Percentiles rank a stretch among this genome's conserved stretches.
Evolutionary conservation across 2,113 vertebrate genomes (phyloP).

Genomic region (Emydura subglobosa): DNA sequence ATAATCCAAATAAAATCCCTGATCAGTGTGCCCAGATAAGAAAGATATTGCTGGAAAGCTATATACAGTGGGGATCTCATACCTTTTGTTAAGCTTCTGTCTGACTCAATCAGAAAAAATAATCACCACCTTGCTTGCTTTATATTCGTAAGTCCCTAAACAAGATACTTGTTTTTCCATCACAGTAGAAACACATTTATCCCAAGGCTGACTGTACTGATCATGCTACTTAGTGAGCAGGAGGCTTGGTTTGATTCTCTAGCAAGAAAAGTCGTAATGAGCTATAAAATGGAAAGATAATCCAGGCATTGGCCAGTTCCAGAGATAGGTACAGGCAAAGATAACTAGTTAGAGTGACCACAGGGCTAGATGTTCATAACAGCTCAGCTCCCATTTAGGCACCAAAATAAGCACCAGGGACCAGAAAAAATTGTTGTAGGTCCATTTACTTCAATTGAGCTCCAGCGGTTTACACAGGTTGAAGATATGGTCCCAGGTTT

Average conservation of each 20-base stretch:
- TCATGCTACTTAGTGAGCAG: rapidly evolving
- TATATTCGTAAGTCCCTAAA: rapidly evolving
- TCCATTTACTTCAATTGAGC: rapidly evolving
- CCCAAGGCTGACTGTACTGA: rapidly evolving
- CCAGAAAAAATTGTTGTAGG: background rate
- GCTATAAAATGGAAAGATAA: rapidly evolving
- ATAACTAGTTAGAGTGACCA: rapidly evolving
- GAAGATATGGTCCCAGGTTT: background rate
- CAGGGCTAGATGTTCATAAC: background rate
- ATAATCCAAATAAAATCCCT: background rate
- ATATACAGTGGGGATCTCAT: rapidly evolving
- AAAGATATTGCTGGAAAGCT: rapidly evolving
- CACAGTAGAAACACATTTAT: rapidly evolving
- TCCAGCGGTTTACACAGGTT: rapidly evolving
- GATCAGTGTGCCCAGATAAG: background rate
- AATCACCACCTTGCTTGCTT: rapidly evolving
- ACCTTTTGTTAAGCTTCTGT: background rate
- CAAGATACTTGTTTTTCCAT: background rate
- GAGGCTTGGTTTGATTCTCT: rapidly evolving
- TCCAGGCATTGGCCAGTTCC: rapidly evolving
- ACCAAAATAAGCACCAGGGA: background rate
- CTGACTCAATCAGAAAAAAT: rapidly evolving
- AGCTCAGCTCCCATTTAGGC: background rate
- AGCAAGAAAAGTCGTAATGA: rapidly evolving
- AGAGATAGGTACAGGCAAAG: background rate